Percentiles rank a stretch among this genome's conserved stretches.
Evolutionary conservation across 2,113 vertebrate species (phyloP).

Genomic region (Arenaria interpres): DNA sequence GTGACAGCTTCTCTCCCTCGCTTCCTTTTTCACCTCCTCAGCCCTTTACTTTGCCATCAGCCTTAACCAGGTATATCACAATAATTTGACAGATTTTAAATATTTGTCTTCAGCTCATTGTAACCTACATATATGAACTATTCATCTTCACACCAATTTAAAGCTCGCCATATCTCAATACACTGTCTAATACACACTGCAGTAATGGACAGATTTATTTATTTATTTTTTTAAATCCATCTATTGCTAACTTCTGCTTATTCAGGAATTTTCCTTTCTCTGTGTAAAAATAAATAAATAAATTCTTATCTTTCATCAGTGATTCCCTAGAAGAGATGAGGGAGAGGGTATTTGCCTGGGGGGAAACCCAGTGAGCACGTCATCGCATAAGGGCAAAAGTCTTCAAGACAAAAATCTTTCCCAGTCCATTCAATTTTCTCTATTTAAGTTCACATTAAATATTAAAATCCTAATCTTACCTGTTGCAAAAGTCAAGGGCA

Average conservation of each 20-base stretch:
- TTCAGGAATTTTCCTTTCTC: not conserved
- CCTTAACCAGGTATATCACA: not conserved
- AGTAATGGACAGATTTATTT: not conserved
- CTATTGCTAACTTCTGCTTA: not conserved
- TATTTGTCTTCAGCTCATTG: not conserved
- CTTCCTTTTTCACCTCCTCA: not conserved
- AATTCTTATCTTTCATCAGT: not conserved
- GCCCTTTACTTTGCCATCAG: not conserved
- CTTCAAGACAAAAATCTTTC: not conserved
- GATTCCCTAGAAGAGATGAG: not conserved
- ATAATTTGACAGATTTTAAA: not conserved
- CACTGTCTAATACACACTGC: not conserved
- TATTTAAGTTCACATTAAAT: not conserved
- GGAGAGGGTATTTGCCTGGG: no score
- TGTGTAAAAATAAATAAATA: no score
- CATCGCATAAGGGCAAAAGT: not conserved
- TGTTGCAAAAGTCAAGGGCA: not conserved
- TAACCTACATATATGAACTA: not conserved
- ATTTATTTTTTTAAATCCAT: not conserved
- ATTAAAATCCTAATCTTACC: not conserved
- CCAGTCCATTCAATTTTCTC: accelerated
- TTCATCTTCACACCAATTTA: not conserved
- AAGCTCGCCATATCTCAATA: not conserved
- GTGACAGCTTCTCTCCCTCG: not conserved
- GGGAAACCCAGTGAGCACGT: accelerated